These are phyloP conservation scores for Intellagama lesueurii DNA, from an alignment of 2,797 vertebrate species.

Conservation along the genomic window DNA sequence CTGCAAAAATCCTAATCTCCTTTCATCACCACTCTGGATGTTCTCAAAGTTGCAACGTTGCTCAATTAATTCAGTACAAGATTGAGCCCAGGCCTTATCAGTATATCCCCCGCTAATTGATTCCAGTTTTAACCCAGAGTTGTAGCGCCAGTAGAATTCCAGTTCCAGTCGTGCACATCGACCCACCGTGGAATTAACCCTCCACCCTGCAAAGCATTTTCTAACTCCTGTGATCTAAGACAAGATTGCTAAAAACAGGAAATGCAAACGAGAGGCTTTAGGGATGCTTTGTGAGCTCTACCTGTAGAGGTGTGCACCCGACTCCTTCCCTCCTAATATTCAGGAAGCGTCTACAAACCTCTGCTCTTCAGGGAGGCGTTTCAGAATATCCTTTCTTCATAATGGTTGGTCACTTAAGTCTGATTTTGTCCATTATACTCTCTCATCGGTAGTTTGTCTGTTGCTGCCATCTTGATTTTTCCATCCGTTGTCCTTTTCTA, in stretches of 20 bases:
- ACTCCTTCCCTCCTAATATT: no score
- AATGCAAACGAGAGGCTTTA: not conserved
- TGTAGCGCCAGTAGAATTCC: not conserved
- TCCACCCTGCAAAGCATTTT: not conserved
- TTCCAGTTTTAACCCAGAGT: conserved; percentile 34
- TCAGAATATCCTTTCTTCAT: no score
- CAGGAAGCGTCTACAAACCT: no score
- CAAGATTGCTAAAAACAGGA: not conserved
- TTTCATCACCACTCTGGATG: conserved; percentile 1
- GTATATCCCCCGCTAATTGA: conserved; percentile 35
- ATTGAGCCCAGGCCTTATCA: conserved; percentile 11
- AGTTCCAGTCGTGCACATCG: not conserved
- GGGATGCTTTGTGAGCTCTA: not conserved
- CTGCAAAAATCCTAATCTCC: conserved; percentile 26
- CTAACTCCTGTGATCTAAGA: not conserved
- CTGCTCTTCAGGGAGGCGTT: no score
- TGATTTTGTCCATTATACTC: no score
- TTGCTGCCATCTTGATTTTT: no score
- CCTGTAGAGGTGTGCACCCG: no score
- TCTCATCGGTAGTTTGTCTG: no score
- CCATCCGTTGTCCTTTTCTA: no score
- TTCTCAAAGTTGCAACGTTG: conserved; percentile 29
- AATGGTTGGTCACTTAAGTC: no score
- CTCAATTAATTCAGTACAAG: conserved; percentile 37
- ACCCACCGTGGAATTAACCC: conserved; percentile 41